phyloP scores from a whole-genome alignment of 2,888 invertebrate species.

The Sinhomidia bicolor region DNA sequence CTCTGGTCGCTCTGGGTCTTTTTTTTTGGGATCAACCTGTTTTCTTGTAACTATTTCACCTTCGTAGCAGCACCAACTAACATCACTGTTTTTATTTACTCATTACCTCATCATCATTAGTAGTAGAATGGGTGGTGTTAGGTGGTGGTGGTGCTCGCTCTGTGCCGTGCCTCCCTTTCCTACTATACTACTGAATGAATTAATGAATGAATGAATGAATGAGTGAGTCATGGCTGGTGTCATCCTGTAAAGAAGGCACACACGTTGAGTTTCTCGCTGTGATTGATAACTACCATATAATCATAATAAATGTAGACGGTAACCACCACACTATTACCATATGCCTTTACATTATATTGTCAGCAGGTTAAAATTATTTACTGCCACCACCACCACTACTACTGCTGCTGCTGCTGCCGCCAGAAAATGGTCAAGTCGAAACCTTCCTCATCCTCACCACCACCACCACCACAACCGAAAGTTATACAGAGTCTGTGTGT shows the following conservation, averaged over 20 bases:
- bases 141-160: no score
- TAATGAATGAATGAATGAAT: conserved; percentile 27
- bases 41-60: background rate
- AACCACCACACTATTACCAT: background rate
- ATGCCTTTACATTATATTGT: background rate
- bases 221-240: background rate
- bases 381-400: no score
- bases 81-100: conserved; percentile 15
- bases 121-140: background rate
- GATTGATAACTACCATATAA: no score
- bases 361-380: background rate
- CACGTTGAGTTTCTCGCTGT: background rate
- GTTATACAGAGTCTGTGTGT: background rate
- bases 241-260: background rate
- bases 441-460: no score
- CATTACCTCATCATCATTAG: background rate
- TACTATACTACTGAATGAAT: no score
- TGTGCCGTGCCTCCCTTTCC: no score
- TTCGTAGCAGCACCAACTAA: background rate
- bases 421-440: background rate
- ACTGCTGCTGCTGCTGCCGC: background rate
- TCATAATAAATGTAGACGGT: background rate
- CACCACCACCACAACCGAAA: no score
- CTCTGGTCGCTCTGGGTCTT: no score
- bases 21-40: background rate